Percentiles rank a stretch among this genome's conserved stretches.
These are phyloP conservation scores for Seriola quinqueradiata DNA, from an alignment of 2,113 vertebrate genomes.

Conservation along the genomic window DNA sequence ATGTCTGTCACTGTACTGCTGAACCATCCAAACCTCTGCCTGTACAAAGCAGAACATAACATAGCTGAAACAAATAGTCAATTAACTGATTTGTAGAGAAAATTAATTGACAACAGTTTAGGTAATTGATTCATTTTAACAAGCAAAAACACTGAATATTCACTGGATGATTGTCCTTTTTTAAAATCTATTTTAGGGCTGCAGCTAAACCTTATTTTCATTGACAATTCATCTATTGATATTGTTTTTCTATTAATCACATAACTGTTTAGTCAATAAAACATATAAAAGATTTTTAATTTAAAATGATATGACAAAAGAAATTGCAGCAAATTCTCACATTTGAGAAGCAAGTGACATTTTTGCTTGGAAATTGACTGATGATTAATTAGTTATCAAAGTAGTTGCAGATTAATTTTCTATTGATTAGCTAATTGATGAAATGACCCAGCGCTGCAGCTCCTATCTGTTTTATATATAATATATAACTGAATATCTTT, in stretches of 20 bases:
- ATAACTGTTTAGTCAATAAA: not conserved
- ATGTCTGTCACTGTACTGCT: constrained; percentile 12
- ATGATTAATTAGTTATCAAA: too few species aligned
- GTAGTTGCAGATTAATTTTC: too few species aligned
- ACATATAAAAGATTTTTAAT: not conserved
- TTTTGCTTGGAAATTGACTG: not conserved
- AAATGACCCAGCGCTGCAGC: not conserved
- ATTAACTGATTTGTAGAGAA: constrained; percentile 7
- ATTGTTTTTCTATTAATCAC: too few species aligned
- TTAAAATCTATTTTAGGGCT: not conserved
- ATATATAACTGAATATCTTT: not conserved
- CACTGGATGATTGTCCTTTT: not conserved
- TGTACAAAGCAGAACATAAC: not conserved
- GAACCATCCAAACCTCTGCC: not conserved
- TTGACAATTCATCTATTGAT: too few species aligned
- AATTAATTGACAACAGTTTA: not conserved
- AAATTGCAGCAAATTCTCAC: not conserved
- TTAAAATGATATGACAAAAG: not conserved
- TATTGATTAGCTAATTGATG: too few species aligned
- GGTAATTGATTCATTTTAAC: not conserved
- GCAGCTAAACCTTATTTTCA: not conserved
- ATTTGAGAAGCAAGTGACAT: too few species aligned
- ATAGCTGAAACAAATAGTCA: not conserved
- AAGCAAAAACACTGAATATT: not conserved
- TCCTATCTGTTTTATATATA: not conserved